phyloP scores from a whole-genome alignment of 2,113 vertebrate genomes.

The Nanorana parkeri region DNA sequence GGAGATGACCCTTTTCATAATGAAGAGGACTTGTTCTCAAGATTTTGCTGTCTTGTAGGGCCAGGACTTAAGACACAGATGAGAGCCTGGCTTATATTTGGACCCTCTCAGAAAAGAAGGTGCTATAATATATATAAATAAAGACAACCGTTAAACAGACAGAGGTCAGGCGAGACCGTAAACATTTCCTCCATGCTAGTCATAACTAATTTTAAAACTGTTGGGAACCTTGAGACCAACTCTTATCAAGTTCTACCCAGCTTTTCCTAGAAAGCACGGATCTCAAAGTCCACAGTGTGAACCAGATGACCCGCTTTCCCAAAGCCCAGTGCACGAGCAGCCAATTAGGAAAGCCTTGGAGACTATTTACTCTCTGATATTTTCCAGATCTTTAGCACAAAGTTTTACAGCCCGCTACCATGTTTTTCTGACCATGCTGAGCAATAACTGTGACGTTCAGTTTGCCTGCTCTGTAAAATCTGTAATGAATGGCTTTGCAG shows the following conservation, averaged over 20 bases:
- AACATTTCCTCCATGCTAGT: constrained; percentile 4
- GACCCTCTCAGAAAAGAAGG: no score
- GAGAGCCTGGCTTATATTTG: no score
- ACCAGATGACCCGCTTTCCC: neutral
- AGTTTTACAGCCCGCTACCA: neutral
- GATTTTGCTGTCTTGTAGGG: no score
- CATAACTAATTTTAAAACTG: constrained; percentile 1
- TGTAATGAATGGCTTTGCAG: no score
- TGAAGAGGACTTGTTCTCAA: no score
- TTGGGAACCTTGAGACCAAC: neutral
- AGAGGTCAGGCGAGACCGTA: constrained; percentile 20
- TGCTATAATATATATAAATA: no score
- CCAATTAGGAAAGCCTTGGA: neutral
- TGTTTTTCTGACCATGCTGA: neutral
- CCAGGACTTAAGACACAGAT: no score
- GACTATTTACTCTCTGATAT: neutral
- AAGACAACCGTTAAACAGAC: neutral
- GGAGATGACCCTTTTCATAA: no score
- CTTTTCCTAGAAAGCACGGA: constrained; percentile 18
- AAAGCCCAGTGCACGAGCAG: neutral
- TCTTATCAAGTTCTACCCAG: constrained; percentile 2
- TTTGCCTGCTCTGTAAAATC: no score
- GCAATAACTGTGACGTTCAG: no score
- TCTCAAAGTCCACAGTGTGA: constrained; percentile 6
- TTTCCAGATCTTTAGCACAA: neutral